Percentiles rank a stretch among this genome's conserved stretches.
These are phyloP conservation scores for Pogona vitticeps DNA, from an alignment of 2,113 vertebrate genomes.

Conservation along the genomic window DNA sequence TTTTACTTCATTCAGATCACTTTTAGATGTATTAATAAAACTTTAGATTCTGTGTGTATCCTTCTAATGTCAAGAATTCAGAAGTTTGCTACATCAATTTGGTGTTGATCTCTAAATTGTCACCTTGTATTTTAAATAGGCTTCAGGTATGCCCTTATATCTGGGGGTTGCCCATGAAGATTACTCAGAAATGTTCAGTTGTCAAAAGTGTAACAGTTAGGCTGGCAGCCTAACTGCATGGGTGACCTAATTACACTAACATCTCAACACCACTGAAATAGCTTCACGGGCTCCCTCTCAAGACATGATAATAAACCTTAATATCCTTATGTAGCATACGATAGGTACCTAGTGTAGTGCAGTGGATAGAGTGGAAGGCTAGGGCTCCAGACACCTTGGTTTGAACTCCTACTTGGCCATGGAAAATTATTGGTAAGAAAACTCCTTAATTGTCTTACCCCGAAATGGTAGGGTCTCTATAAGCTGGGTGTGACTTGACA, in stretches of 20 bases:
- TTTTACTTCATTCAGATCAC: neutral
- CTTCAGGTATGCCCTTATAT: neutral
- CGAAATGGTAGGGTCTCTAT: too few relatives aligned
- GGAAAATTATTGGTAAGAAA: too few relatives aligned
- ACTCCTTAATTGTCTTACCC: too few relatives aligned
- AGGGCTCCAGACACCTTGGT: too few relatives aligned
- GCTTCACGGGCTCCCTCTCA: neutral
- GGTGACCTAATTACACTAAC: neutral
- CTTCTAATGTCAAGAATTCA: neutral
- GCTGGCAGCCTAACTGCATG: too few relatives aligned
- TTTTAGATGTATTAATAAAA: neutral
- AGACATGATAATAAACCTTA: neutral
- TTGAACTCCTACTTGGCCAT: too few relatives aligned
- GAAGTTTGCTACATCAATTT: neutral
- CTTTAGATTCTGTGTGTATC: neutral
- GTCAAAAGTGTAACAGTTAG: neutral
- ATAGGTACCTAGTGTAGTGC: too few relatives aligned
- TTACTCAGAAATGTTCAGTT: neutral
- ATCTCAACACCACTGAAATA: neutral
- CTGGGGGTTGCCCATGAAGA: neutral
- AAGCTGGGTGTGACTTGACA: too few relatives aligned
- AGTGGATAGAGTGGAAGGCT: too few relatives aligned
- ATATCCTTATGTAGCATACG: neutral
- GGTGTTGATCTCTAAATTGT: neutral
- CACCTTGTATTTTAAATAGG: neutral